Conservation (phyloP, 2,888 invertebrate genomes). For the Morpho achilles region DNA sequence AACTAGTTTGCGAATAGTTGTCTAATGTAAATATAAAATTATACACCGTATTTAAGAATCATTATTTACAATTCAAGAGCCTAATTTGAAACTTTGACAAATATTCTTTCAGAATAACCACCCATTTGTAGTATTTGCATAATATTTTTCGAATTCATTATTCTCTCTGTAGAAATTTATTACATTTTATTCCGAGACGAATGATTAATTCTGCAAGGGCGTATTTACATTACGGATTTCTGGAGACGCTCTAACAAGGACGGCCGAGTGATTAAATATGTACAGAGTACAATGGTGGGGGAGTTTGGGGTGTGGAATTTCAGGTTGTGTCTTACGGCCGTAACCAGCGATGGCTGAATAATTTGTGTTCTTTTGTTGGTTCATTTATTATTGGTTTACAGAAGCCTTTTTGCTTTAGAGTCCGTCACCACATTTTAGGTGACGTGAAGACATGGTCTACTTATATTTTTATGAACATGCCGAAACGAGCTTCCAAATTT, state of each 20-base stretch:
- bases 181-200: conserved; percentile 10
- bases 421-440: too few species aligned
- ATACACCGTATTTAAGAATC: neutral
- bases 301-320: neutral
- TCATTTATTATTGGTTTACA: too few species aligned
- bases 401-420: too few species aligned
- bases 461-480: too few species aligned
- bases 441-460: too few species aligned
- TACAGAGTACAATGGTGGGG: conserved; percentile 5
- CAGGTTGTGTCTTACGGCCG: too few species aligned
- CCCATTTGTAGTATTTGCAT: neutral
- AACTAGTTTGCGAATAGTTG: too few species aligned
- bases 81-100: neutral
- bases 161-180: conserved; percentile 9
- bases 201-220: conserved; percentile 11
- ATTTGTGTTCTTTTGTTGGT: too few species aligned
- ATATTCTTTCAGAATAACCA: neutral
- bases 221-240: conserved; percentile 15
- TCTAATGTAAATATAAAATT: neutral
- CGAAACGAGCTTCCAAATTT: too few species aligned
- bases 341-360: too few species aligned
- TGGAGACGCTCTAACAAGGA: conserved; percentile 11
- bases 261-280: conserved; percentile 18
- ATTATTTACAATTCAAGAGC: neutral
- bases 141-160: conserved; percentile 7